Evolutionary conservation across 2,888 invertebrate genomes (phyloP).

Genomic region (Helicoverpa assulta): DNA sequence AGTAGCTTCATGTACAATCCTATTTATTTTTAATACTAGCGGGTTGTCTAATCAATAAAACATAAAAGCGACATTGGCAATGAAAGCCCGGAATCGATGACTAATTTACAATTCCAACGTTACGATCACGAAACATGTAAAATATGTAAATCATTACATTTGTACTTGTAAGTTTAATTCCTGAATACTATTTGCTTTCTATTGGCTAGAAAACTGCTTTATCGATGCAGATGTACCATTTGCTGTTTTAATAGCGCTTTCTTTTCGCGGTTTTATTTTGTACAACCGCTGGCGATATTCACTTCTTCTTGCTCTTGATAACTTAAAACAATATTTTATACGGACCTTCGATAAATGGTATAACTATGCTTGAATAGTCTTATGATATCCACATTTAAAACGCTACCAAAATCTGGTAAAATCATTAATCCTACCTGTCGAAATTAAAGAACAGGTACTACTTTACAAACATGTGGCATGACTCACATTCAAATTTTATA

Average conservation of each 20-base stretch:
- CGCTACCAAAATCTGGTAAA: too few relatives aligned
- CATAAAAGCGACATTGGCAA: conserved; percentile 48
- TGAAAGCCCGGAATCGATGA: conserved; percentile 36
- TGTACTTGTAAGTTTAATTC: conserved; percentile 39
- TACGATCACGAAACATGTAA: conserved; percentile 45
- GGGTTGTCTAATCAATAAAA: conserved; percentile 40
- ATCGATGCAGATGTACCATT: conserved; percentile 27
- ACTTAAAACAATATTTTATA: too few relatives aligned
- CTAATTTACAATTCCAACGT: conserved; percentile 11
- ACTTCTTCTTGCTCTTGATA: background rate
- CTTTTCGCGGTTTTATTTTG: conserved; percentile 13
- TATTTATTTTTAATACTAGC: conserved; percentile 22
- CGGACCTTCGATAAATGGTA: background rate
- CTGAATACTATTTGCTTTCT: conserved; percentile 34
- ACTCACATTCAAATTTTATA: conserved; percentile 14
- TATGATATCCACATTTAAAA: background rate
- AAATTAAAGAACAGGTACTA: too few relatives aligned
- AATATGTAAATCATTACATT: conserved; percentile 44
- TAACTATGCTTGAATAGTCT: background rate
- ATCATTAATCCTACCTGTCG: too few relatives aligned
- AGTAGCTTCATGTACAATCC: background rate
- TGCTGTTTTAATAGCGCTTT: conserved; percentile 32
- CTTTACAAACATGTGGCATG: conserved; percentile 4
- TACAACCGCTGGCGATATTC: background rate
- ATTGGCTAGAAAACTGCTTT: conserved; percentile 38